These are phyloP conservation scores for Seira musarum DNA, from an alignment of 2,888 invertebrate species.

Conservation along the genomic window DNA sequence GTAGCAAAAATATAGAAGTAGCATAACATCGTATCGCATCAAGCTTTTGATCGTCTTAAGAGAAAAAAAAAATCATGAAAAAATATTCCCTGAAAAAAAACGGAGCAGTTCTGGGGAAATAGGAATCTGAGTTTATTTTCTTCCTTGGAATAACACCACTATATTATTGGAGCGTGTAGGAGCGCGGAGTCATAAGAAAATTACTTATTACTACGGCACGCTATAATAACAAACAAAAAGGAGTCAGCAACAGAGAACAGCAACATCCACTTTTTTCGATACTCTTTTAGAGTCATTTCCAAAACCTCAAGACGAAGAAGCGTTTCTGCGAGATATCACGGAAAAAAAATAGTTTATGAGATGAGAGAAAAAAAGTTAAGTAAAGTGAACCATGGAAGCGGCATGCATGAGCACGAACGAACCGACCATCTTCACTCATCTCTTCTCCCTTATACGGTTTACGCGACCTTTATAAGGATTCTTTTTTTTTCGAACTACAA, in stretches of 20 bases:
- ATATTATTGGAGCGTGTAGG: background rate
- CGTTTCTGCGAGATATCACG: slow-evolving; percentile 19
- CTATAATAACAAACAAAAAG: slow-evolving; percentile 33
- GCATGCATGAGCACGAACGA: slow-evolving; percentile 54
- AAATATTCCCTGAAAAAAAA: background rate
- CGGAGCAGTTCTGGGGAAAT: background rate
- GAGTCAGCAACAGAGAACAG: too few species aligned
- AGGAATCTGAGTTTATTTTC: slow-evolving; percentile 44
- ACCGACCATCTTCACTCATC: slow-evolving; percentile 51
- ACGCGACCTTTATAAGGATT: slow-evolving; percentile 33
- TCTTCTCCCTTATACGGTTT: slow-evolving; percentile 15
- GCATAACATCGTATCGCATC: too few species aligned
- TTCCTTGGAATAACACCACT: slow-evolving; percentile 23
- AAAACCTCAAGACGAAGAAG: too few species aligned
- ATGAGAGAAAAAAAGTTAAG: slow-evolving; percentile 12
- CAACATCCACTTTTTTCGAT: slow-evolving; percentile 23
- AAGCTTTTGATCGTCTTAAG: background rate
- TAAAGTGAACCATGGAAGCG: slow-evolving; percentile 47
- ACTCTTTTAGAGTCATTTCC: slow-evolving; percentile 3
- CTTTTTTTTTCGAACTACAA: slow-evolving; percentile 37
- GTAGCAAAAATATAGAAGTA: background rate
- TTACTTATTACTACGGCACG: background rate
- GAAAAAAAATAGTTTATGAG: slow-evolving; percentile 23
- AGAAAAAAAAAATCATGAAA: background rate
- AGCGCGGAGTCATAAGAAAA: slow-evolving; percentile 14